Evolutionary conservation across 2,113 vertebrate species (phyloP).

Genomic region (Nycticryphes semicollaris): DNA sequence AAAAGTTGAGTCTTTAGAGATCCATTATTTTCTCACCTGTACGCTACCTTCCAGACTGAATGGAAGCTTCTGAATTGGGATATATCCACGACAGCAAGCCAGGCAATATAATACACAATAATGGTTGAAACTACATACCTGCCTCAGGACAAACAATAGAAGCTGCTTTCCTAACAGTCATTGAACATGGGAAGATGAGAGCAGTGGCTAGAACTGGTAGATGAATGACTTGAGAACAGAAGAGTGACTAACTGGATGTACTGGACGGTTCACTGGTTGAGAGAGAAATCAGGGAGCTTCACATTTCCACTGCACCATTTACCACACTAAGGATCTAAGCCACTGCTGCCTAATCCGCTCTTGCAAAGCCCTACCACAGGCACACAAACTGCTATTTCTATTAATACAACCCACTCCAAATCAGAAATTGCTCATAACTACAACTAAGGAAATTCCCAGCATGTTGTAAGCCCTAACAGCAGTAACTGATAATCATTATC

Average conservation of each 20-base stretch:
- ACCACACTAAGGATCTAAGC: neutral
- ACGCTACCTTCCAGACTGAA: neutral
- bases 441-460: neutral
- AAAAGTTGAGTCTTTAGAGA: neutral
- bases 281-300: neutral
- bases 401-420: neutral
- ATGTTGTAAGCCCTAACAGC: neutral
- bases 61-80: neutral
- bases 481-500: conserved; percentile 6
- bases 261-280: neutral
- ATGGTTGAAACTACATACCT: neutral
- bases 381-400: neutral
- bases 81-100: neutral
- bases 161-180: neutral
- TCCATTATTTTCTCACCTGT: neutral
- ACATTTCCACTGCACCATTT: neutral
- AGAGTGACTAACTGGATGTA: neutral
- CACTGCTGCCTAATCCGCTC: neutral
- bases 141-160: neutral
- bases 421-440: neutral
- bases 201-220: neutral
- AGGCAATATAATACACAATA: neutral
- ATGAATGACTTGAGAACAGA: neutral
- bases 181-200: neutral
- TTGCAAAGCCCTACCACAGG: neutral